Evolutionary conservation across 2,113 vertebrate genomes (phyloP), one percentile per base, ranked within the genome.

Genomic region (Meleagris gallopavo): DNA sequence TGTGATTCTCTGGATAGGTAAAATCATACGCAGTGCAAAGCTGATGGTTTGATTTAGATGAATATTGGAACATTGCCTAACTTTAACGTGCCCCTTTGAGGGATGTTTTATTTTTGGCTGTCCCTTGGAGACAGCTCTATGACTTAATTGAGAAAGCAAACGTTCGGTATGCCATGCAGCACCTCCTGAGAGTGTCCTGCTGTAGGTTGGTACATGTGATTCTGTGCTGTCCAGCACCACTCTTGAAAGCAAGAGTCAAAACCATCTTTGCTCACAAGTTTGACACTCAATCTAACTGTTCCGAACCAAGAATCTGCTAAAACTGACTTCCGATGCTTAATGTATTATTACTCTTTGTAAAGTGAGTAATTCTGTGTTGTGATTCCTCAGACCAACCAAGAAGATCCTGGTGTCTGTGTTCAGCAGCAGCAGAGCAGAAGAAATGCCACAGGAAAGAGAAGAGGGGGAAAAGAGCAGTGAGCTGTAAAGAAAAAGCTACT

Each of bases 211-310:
- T 76, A 8, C 36, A 1, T 10, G 1, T 55, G 11, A 1, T 21
- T 2, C 19, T 48, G 34, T 17, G 3, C 52, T 78, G 52, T 60
- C 50, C 72, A 34, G 6, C 0, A 0, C 2, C 12, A 60, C 36
- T 52, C 61, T 62, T 41, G 38, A 27, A 80, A 71, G 34, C 36
- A 45, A 64, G 30, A 57, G 38, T 67, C 41, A 64, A 55, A 67
- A 38, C 60, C 32, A 57, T 29, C 6, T 2, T 41, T 77, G 60
- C 50, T 66, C 25, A 10, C 20, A 32, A 9, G 8, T 58, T 82
- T 19, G 46, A 32, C 24, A n/a, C 15, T 93, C 69, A 74, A 17
- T 61, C 40, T 2, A 8, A 78, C 10, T 61, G 52, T 74, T 60
- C 65, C 64, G 52, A 34, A 52, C 11, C 24, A 77, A 67, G 77